Percentiles rank a stretch among this genome's conserved stretches.
These are phyloP conservation scores for Diabrotica balteata DNA, from an alignment of 2,888 invertebrate genomes.

Conservation along the genomic window DNA sequence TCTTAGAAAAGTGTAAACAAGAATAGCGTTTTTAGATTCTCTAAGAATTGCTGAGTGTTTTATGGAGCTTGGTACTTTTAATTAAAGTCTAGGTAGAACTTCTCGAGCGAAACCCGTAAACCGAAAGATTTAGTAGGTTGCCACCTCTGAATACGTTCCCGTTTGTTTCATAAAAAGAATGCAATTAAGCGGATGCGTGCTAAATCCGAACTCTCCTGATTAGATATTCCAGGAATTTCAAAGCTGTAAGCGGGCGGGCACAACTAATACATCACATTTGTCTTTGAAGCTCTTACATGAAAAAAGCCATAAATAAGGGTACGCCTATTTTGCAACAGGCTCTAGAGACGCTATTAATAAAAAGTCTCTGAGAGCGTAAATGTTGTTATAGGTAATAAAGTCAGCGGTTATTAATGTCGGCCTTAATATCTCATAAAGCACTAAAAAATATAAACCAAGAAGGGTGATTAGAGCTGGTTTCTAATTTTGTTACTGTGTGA, in stretches of 20 bases:
- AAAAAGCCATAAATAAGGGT: slow-evolving; percentile 25
- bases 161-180: slow-evolving; percentile 10
- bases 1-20: too few relatives aligned
- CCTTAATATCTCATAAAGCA: slow-evolving; percentile 4
- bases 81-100: background rate
- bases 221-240: slow-evolving; percentile 23
- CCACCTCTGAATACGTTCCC: slow-evolving; percentile 3
- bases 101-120: background rate
- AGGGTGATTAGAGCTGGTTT: too few relatives aligned
- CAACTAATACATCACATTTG: slow-evolving; percentile 26
- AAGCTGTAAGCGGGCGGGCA: slow-evolving; percentile 11
- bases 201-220: slow-evolving; percentile 12
- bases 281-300: slow-evolving; percentile 25
- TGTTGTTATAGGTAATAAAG: slow-evolving; percentile 7
- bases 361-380: slow-evolving; percentile 10
- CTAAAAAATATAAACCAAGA: background rate
- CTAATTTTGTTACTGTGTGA: too few relatives aligned
- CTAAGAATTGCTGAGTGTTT: too few relatives aligned
- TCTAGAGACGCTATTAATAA: slow-evolving; percentile 20
- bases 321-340: slow-evolving; percentile 25
- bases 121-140: slow-evolving; percentile 1
- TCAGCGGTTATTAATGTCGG: slow-evolving; percentile 2
- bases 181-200: slow-evolving; percentile 12
- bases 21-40: too few relatives aligned
- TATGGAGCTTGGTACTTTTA: too few relatives aligned